Evolutionary conservation across 2,888 invertebrate species (phyloP).

Genomic region (Diloba caeruleocephala): DNA sequence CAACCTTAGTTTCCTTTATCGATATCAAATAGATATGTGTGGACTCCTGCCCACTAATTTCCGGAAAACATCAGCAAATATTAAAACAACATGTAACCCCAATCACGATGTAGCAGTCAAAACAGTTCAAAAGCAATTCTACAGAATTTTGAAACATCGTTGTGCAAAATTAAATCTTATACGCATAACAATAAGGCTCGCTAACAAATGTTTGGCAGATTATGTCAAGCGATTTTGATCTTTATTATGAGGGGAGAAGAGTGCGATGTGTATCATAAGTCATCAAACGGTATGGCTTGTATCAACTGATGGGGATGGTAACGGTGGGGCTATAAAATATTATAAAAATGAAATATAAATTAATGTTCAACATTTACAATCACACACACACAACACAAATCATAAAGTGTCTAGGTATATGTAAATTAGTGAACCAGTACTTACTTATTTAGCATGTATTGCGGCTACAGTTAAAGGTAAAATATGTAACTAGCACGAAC

Average conservation of each 20-base stretch:
- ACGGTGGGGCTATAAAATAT: slow-evolving; percentile 46
- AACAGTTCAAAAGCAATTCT: slow-evolving; percentile 26
- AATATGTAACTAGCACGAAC: no score
- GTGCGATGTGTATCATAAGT: slow-evolving; percentile 2
- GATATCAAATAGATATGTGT: no score
- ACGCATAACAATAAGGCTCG: neutral
- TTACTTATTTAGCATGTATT: no score
- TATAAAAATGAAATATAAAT: neutral
- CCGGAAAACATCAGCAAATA: slow-evolving; percentile 15
- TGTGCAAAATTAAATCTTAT: slow-evolving; percentile 15
- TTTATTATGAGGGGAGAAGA: slow-evolving; percentile 7
- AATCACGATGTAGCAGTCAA: slow-evolving; percentile 18
- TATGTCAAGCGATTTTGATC: slow-evolving; percentile 21
- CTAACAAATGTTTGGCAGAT: neutral
- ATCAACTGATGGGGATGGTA: slow-evolving; percentile 30
- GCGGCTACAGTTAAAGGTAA: no score
- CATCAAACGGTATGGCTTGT: slow-evolving; percentile 37
- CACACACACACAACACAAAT: no score
- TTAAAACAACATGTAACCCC: slow-evolving; percentile 12
- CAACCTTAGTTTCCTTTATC: no score
- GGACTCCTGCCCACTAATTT: slow-evolving; percentile 22
- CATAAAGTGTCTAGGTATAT: no score
- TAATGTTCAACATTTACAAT: no score
- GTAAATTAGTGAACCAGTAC: no score
- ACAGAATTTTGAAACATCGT: slow-evolving; percentile 1